Conservation (phyloP, 2,888 invertebrate genomes). For the Embidobia sp. region DNA sequence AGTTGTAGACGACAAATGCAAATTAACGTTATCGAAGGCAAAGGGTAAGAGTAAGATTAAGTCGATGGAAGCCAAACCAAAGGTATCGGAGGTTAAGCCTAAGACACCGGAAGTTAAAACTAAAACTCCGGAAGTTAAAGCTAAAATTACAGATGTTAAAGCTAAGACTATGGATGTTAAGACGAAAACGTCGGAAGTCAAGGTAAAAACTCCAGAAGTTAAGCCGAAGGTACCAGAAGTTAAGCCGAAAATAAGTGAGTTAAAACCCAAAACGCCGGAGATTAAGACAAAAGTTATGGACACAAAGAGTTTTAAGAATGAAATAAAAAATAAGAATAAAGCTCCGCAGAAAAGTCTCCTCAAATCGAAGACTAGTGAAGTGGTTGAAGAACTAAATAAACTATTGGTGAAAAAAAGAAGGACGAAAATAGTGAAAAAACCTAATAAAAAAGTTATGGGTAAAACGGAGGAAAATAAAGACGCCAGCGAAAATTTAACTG, state of each 20-base stretch:
- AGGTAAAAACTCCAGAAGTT: too few species aligned
- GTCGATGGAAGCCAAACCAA: slow-evolving; percentile 62
- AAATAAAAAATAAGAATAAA: slow-evolving; percentile 34
- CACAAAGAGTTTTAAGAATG: slow-evolving; percentile 55
- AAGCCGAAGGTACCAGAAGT: too few species aligned
- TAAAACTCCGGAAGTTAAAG: too few species aligned
- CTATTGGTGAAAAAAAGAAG: slow-evolving; percentile 77
- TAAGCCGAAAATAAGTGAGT: too few species aligned
- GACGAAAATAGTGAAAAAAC: slow-evolving; percentile 79
- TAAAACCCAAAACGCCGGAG: too few species aligned
- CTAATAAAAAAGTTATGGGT: slow-evolving; percentile 78
- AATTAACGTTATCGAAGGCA: slow-evolving; percentile 67
- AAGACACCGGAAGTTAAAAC: slow-evolving; percentile 25
- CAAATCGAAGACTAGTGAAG: slow-evolving; percentile 62
- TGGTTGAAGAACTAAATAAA: slow-evolving; percentile 64
- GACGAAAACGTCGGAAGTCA: too few species aligned
- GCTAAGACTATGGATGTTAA: too few species aligned
- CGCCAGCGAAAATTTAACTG: slow-evolving; percentile 77
- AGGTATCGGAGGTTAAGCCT: slow-evolving; percentile 59
- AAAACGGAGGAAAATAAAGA: slow-evolving; percentile 75
- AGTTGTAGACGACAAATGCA: slow-evolving; percentile 66
- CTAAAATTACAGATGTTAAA: too few species aligned
- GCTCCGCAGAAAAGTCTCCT: slow-evolving; percentile 44
- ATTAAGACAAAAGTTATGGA: slow-evolving; percentile 62
- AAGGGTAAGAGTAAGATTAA: slow-evolving; percentile 68